Conservation (phyloP, 2,888 invertebrate genomes). For the Hartigia nigra region DNA sequence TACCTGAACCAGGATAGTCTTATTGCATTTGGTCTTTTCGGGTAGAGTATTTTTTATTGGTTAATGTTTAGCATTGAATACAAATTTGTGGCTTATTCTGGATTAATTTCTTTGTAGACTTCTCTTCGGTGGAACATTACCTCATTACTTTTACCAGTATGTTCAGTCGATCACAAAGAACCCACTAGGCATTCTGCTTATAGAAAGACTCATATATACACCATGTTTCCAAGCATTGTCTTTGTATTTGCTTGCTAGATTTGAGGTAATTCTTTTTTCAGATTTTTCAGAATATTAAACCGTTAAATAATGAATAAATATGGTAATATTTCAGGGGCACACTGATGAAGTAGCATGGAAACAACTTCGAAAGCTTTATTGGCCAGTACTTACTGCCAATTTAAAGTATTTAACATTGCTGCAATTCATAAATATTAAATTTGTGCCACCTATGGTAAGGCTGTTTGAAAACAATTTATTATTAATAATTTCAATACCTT, state of each 20-base stretch:
- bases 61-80: slow-evolving; percentile 7
- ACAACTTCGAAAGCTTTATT: slow-evolving; percentile 75
- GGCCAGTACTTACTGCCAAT: slow-evolving; percentile 76
- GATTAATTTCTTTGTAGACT: slow-evolving; percentile 68
- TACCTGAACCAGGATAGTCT: slow-evolving; percentile 75
- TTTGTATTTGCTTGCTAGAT: slow-evolving; percentile 78
- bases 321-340: slow-evolving; percentile 69
- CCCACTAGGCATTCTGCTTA: slow-evolving; percentile 67
- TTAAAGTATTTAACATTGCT: slow-evolving; percentile 82
- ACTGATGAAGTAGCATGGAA: slow-evolving; percentile 73
- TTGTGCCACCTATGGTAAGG: slow-evolving; percentile 81
- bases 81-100: neutral
- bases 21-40: slow-evolving; percentile 80
- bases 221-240: slow-evolving; percentile 80
- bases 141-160: slow-evolving; percentile 80
- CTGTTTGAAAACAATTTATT: neutral
- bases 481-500: slow-evolving; percentile 11
- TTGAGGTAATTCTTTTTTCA: slow-evolving; percentile 70
- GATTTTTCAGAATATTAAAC: neutral
- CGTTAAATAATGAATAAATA: neutral
- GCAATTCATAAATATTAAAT: slow-evolving; percentile 79
- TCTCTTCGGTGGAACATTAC: slow-evolving; percentile 82
- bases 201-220: slow-evolving; percentile 79
- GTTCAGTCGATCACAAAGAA: slow-evolving; percentile 40
- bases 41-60: slow-evolving; percentile 67